These are phyloP conservation scores for Fregata magnificens DNA, from an alignment of 2,113 vertebrate genomes.

Conservation along the genomic window DNA sequence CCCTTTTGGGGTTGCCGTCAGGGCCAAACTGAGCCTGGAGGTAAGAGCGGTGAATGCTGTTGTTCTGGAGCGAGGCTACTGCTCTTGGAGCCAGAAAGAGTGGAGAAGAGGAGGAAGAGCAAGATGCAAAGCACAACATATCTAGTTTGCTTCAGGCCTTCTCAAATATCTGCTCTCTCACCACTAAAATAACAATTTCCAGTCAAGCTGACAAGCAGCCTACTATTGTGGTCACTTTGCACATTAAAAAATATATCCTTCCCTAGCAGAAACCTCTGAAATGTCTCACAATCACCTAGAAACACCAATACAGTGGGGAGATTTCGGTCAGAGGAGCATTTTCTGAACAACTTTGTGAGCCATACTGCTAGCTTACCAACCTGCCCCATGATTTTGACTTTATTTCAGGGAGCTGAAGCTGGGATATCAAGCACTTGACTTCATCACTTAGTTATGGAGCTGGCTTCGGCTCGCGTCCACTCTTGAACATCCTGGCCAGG, in stretches of 20 bases:
- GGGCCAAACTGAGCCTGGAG: background rate
- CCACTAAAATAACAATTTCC: background rate
- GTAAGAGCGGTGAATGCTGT: rapidly evolving
- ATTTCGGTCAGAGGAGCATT: background rate
- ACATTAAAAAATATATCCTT: background rate
- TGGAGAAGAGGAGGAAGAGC: background rate
- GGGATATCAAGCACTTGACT: background rate
- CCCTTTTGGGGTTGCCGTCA: background rate
- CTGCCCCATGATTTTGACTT: background rate
- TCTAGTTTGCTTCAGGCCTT: background rate
- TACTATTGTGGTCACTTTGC: background rate
- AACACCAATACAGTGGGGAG: background rate
- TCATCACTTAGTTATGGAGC: background rate
- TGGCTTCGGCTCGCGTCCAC: background rate
- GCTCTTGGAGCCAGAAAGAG: background rate
- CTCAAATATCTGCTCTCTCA: background rate
- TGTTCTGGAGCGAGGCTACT: background rate
- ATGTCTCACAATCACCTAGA: background rate
- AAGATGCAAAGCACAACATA: background rate
- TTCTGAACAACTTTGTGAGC: background rate
- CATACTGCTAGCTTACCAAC: background rate
- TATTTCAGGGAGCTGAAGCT: background rate
- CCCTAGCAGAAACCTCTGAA: background rate
- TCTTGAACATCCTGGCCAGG: background rate
- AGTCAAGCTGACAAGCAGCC: background rate